Evolutionary conservation across 2,113 vertebrate genomes (phyloP), one percentile per base, ranked within the genome.

Genomic region (Odontesthes bonariensis): DNA sequence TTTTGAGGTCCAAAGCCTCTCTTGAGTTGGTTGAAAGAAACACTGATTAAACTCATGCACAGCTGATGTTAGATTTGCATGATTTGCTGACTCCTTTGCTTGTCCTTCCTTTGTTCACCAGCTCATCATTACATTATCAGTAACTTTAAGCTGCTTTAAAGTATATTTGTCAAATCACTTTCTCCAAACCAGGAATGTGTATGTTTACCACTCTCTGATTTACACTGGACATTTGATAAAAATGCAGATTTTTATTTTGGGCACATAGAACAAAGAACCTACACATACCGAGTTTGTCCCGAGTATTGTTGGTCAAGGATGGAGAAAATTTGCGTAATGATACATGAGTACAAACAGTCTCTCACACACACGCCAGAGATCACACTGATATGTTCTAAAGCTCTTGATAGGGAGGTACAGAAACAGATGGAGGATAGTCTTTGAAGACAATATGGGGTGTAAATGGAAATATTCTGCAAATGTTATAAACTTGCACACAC

Each of bases 401-500:
- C 42, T 70, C 75, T 59, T 31, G 2, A 54, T 69, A 47, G 38
- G 6, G 31, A 55, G 8, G 19, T 10, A n/a, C 22, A 58, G 31
- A 35, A 22, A 51, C 40, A 82, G 71, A 77, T 65, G 49, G 38
- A 63, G 23, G 23, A 73, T 66, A 3, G 17, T 44, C 17, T 47
- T 23, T 44, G 42, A 52, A 31, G 19, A 69, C 59, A 23, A 57
- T 10, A 27, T 47, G 20, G 20, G 14, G 44, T 57, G 53, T 51
- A 51, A 38, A 16, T 3, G 5, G 10, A 58, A 66, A 76, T 66
- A 12, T 57, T n/a, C 60, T 44, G 31, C 31, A 19, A 40, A 61
- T 22, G 53, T 53, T 5, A 49, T 19, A 49, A n/a, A 13, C 17
- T n/a, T 49, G 16, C 46, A 72, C 55, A 33, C 52, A 27, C 33